Percentiles rank a stretch among this genome's conserved stretches.
Conservation (phyloP, 1,140 invertebrate species). For the Wiebesia pumilae region DNA sequence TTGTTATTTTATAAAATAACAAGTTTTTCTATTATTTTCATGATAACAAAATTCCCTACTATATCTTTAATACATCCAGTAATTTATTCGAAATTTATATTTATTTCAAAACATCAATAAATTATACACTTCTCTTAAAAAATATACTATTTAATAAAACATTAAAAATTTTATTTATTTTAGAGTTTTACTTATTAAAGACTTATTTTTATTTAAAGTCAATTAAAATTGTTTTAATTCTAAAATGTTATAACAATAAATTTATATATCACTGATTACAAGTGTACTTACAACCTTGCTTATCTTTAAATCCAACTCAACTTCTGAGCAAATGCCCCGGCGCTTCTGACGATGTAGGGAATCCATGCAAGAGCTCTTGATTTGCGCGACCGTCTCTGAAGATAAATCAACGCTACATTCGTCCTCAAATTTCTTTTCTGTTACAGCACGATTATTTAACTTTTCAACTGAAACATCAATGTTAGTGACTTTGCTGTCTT, state of each 20-base stretch:
- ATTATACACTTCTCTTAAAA: no score
- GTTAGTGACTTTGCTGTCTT: conserved; percentile 46
- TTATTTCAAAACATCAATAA: no score
- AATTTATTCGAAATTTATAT: no score
- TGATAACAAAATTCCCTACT: no score
- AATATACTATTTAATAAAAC: no score
- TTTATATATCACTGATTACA: neutral
- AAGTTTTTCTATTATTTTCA: no score
- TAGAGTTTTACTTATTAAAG: no score
- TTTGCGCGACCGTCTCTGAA: neutral
- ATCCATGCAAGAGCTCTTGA: conserved; percentile 56
- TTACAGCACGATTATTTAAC: neutral
- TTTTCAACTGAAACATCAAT: conserved; percentile 40
- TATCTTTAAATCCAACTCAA: conserved; percentile 60
- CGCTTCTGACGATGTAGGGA: conserved; percentile 74
- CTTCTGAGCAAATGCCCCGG: conserved; percentile 76
- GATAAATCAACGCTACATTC: conserved; percentile 11
- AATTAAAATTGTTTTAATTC: no score
- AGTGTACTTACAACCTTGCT: conserved; percentile 39
- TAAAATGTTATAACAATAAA: neutral
- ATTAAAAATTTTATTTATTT: no score
- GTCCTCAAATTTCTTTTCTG: conserved; percentile 19
- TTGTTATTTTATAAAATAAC: no score
- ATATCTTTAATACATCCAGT: no score
- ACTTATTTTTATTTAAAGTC: no score